These are phyloP conservation scores for Rhodinocichla rosea DNA, from an alignment of 2,113 vertebrate genomes.

Conservation along the genomic window DNA sequence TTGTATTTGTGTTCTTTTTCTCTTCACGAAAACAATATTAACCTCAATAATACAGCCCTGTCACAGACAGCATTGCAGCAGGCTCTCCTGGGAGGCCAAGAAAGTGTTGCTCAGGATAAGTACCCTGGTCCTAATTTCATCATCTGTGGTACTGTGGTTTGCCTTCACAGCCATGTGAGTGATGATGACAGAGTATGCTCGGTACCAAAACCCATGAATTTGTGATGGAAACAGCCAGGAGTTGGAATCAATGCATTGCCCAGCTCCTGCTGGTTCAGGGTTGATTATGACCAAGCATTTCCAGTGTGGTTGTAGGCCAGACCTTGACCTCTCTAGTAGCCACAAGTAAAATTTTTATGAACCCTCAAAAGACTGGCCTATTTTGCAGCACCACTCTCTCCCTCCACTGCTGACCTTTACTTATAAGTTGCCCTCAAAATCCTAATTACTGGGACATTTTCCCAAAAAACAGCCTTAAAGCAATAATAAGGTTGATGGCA, in stretches of 20 bases:
- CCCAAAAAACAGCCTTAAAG: background rate
- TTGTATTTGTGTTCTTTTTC: background rate
- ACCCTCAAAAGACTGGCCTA: background rate
- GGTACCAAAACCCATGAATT: background rate
- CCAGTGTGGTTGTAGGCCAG: background rate
- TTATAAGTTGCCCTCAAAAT: background rate
- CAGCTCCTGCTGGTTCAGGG: background rate
- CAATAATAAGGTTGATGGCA: too few relatives aligned
- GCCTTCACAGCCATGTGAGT: background rate
- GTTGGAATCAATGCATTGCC: fast-evolving
- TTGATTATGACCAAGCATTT: background rate
- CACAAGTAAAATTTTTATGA: background rate
- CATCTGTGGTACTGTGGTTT: background rate
- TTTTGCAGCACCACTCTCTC: background rate
- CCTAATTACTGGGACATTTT: background rate
- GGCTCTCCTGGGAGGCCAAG: background rate
- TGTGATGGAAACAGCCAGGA: background rate
- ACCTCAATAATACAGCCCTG: background rate
- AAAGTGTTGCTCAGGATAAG: background rate
- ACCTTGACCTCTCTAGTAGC: background rate
- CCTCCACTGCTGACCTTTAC: fast-evolving
- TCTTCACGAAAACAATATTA: background rate
- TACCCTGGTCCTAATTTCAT: background rate
- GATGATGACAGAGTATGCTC: background rate
- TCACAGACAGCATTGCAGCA: background rate